Evolutionary conservation across 2,113 vertebrate genomes (phyloP).

Genomic region (Neodontobutis hainanensis): DNA sequence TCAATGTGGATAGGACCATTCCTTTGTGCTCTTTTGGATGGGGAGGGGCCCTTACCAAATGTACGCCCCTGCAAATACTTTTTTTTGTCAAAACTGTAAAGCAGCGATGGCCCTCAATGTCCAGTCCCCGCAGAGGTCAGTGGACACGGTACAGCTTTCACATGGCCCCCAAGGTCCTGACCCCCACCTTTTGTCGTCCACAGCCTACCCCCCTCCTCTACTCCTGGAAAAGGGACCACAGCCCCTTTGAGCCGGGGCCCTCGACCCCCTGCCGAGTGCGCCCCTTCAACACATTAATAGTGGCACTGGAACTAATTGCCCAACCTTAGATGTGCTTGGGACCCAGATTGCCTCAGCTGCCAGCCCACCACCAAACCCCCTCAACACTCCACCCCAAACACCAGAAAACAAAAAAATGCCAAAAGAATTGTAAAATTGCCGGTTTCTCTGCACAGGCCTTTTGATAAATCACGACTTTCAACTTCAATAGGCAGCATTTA

Average conservation of each 20-base stretch:
- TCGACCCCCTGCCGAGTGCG: constrained; percentile 74
- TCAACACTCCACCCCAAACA: constrained; percentile 66
- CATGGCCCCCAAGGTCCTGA: constrained; percentile 78
- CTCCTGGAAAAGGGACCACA: constrained; percentile 61
- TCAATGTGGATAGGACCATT: not conserved
- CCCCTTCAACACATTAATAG: constrained; percentile 79
- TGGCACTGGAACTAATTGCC: constrained; percentile 82
- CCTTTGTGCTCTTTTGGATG: not conserved
- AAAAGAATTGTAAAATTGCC: constrained; percentile 66
- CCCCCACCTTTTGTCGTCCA: constrained; percentile 70
- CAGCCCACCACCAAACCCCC: constrained; percentile 60
- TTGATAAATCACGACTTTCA: constrained; percentile 46
- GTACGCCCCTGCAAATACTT: not conserved
- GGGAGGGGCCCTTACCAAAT: not conserved
- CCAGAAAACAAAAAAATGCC: constrained; percentile 57
- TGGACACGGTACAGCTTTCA: constrained; percentile 74
- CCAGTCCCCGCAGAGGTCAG: constrained; percentile 51
- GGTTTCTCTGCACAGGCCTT: constrained; percentile 44
- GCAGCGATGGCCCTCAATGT: constrained; percentile 12
- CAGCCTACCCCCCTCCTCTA: constrained; percentile 41
- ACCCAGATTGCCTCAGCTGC: constrained; percentile 75
- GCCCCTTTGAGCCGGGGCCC: constrained; percentile 70
- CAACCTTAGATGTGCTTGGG: constrained; percentile 79
- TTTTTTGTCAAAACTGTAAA: constrained; percentile 22
- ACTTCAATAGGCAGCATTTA: constrained; percentile 47